Evolutionary conservation across 2,888 invertebrate species (phyloP), one percentile per base, ranked within the genome.

Genomic region (Lymantria monacha): DNA sequence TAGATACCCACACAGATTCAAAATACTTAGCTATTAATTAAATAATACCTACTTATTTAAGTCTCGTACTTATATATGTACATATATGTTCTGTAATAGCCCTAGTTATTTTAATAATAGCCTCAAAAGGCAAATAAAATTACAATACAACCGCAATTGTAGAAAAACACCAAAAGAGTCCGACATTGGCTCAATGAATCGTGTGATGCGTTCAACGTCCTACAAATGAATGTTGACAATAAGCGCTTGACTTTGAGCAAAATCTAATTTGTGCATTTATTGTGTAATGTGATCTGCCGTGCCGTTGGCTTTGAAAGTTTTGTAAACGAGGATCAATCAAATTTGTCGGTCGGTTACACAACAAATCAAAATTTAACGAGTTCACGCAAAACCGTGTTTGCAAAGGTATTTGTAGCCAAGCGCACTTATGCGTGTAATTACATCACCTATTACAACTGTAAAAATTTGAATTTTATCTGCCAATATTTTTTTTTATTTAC

Each of bases 251-350:
- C 91, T 91, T 87, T 85, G 81, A 85, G 82, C 84, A 83, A 87
- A 90, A 91, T 91, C 89, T 90, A 90, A 91, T 90, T 90, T 90
- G 87, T 86, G 82, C 75, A 82, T 86, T 89, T 87, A 89, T 90
- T 90, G 89, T 91, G 88, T 87, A 87, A 89, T 81, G 81, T 72
- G 87, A 87, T 83, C 82, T 69, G 74, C 72, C 66, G 77, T 22
- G 70, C 63, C 68, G 69, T 74, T 77, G 69, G 77, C 77, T 81
- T 84, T 82, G 74, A 77, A 67, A 64, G 59, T 66, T 70, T 74
- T 80, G 78, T 77, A 76, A 72, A 75, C 70, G 70, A 67, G 78
- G 77, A 82, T 83, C 79, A 70, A 53, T 63, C 68, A 79, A 78
- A 86, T 88, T 88, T 87, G 79, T 81, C 90, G 89, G 76, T 87